These are phyloP conservation scores for Archaeoteleia sp. DNA, from an alignment of 2,888 invertebrate genomes.

Conservation along the genomic window DNA sequence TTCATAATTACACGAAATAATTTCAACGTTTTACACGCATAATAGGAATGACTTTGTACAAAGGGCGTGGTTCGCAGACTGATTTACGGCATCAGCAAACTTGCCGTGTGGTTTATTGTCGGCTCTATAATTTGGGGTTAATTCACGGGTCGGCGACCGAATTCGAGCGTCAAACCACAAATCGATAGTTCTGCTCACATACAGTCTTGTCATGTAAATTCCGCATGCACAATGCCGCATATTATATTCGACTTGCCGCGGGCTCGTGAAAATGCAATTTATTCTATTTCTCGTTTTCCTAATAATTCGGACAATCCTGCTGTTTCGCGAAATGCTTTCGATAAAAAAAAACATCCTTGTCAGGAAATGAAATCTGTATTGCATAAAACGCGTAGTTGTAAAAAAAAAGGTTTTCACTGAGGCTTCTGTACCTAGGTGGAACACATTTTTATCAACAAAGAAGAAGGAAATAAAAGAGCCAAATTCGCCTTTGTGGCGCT, in stretches of 20 bases:
- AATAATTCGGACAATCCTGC: constrained; percentile 25
- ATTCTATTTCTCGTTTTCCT: constrained; percentile 21
- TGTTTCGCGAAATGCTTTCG: constrained; percentile 1
- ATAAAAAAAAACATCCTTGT: constrained; percentile 10
- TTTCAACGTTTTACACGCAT: constrained; percentile 40
- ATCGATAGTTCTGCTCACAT: constrained; percentile 70
- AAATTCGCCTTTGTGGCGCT: too few relatives aligned
- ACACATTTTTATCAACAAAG: too few relatives aligned
- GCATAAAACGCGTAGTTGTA: constrained; percentile 15
- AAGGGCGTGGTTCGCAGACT: constrained; percentile 67
- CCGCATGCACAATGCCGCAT: constrained; percentile 61
- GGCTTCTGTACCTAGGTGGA: too few relatives aligned
- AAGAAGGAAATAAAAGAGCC: too few relatives aligned
- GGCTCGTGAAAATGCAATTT: constrained; percentile 35
- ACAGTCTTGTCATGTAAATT: constrained; percentile 71
- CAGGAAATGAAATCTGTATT: constrained; percentile 33
- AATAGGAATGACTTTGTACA: constrained; percentile 50
- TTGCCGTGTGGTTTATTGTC: constrained; percentile 68
- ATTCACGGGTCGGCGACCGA: constrained; percentile 70
- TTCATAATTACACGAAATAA: constrained; percentile 39
- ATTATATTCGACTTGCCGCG: constrained; percentile 51
- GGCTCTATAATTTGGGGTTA: constrained; percentile 73
- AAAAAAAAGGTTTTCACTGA: constrained; percentile 6
- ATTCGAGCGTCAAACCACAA: constrained; percentile 73
- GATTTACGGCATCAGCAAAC: constrained; percentile 69